Conservation (phyloP, 1,140 invertebrate species). For the Musca vetustissima region DNA sequence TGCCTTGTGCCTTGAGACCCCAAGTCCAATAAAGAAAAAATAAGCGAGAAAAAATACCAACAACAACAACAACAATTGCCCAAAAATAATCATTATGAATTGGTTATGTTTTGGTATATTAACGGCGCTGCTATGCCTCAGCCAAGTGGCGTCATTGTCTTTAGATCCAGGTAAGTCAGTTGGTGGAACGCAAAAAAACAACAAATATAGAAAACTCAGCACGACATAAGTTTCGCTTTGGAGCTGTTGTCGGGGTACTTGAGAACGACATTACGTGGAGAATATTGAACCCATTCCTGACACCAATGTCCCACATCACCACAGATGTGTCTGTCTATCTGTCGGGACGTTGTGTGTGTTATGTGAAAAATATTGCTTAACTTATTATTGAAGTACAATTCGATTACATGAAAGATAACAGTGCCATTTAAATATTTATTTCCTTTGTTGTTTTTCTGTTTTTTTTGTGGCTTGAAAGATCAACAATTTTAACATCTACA, state of each 20-base stretch:
- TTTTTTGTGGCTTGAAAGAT: not conserved
- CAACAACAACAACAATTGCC: not conserved
- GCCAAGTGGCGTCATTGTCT: slow-evolving; percentile 51
- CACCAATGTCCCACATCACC: not conserved
- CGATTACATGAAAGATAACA: slow-evolving; percentile 11
- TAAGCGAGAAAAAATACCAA: not conserved
- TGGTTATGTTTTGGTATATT: slow-evolving; percentile 48
- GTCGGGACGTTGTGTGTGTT: not conserved
- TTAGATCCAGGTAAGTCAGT: slow-evolving; percentile 52
- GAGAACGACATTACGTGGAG: not conserved
- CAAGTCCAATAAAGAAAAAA: not conserved
- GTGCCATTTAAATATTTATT: slow-evolving; percentile 23
- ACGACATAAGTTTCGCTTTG: slow-evolving; percentile 24
- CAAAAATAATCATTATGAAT: slow-evolving; percentile 38
- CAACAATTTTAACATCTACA: slow-evolving; percentile 1
- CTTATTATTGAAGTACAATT: not conserved
- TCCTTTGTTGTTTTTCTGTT: not conserved
- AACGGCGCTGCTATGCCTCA: slow-evolving; percentile 44
- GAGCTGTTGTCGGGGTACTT: too few species aligned
- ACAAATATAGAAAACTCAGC: not conserved
- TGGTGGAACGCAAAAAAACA: not conserved
- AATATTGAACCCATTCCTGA: too few species aligned
- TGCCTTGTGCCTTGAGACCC: not conserved
- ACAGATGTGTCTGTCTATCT: not conserved
- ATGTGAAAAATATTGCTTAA: slow-evolving; percentile 3